Base-by-base conservation (phyloP, 2,797 vertebrate species). In the Pteronotus mesoamericanus region DNA sequence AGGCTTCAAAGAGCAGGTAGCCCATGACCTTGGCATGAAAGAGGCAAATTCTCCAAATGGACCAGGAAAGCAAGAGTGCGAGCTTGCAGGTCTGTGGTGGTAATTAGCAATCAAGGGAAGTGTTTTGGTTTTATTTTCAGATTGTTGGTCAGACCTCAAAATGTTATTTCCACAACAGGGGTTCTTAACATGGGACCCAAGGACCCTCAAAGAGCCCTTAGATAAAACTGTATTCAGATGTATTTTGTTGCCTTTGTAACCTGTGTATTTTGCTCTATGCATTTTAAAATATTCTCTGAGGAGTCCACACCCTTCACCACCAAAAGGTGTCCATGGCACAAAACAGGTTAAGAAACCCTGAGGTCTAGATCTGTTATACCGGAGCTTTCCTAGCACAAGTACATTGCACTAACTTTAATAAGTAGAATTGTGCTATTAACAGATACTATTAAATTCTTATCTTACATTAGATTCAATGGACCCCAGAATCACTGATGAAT, bases 401-500 rank as follows among this genome's bases (percentile, higher is more conserved):
- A 29, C 24, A 12, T 32, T 32, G 9, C 16, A 2, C 22, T 32
- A 32, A 11, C 57, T 32, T 59, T 34, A 34, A 34, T 48, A 44
- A 48, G 71, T 11, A 77, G 48, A 42, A 78, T n/a, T 69, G 10
- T 82, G 32, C 48, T 78, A 15, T 32, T 89, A 71, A 87, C 57
- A 16, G 9, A 29, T 10, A 59, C n/a, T 74, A 5, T 22, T 26
- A 44, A 80, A 42, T 94, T 61, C 37, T 89, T 86, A 10, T 80
- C 57, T 95, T n/a, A 55, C 61, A 57, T 84, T 80, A 98, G 98
- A 94, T 98, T 79, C 42, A 29, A 0, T 98, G 97, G 97, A 88
- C 94, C 22, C 94, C 61, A 11, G 96, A 98, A 51, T 96, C 97
- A 53, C 72, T 98, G 80, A 98, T 98, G 95, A 95, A 80, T 7